These are phyloP conservation scores for Bucco capensis DNA, from an alignment of 2,113 vertebrate genomes.

Conservation along the genomic window DNA sequence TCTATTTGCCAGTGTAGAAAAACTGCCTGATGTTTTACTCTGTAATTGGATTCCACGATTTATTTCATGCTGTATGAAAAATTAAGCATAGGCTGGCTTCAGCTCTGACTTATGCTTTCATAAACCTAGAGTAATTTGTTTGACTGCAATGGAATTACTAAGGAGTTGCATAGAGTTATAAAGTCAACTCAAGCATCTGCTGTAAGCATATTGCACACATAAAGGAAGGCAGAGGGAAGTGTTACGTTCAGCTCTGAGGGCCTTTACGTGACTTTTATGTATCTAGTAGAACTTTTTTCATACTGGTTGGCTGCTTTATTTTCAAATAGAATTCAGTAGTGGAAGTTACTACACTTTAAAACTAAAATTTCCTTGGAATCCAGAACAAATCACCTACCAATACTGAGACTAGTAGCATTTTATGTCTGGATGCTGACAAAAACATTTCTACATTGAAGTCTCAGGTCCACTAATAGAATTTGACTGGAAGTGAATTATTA, in stretches of 20 bases:
- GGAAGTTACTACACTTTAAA: not conserved
- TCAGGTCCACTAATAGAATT: not conserved
- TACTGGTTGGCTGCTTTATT: not conserved
- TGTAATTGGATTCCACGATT: slow-evolving; percentile 12
- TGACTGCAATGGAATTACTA: slow-evolving; percentile 1
- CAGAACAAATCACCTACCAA: not conserved
- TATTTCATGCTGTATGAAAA: slow-evolving; percentile 2
- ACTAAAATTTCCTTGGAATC: not conserved
- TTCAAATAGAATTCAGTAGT: not conserved
- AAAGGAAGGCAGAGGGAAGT: not conserved
- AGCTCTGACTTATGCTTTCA: not conserved
- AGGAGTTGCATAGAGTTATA: not conserved
- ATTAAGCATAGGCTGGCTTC: not conserved
- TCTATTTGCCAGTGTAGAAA: not conserved
- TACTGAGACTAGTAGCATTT: not conserved
- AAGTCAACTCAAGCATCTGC: not conserved
- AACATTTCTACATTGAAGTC: not conserved
- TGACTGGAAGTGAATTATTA: not conserved
- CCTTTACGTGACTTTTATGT: not conserved
- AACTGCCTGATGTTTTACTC: not conserved
- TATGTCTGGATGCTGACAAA: not conserved
- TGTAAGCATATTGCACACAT: not conserved
- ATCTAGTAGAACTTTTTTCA: not conserved
- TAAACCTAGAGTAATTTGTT: slow-evolving; percentile 26
- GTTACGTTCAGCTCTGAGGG: not conserved